Conservation (phyloP, 2,888 invertebrate genomes). For the Mantis religiosa region DNA sequence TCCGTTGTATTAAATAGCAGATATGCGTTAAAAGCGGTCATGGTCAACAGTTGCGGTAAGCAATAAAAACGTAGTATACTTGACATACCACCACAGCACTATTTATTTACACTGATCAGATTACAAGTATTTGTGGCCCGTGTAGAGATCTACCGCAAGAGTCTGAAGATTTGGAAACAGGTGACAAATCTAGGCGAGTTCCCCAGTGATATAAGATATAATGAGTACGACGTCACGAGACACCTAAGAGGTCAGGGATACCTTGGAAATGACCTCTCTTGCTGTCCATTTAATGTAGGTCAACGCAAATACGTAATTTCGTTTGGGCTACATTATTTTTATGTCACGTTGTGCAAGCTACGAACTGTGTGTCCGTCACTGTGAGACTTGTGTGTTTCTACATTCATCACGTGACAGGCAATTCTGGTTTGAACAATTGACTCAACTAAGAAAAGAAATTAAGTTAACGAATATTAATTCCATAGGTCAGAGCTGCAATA, state of each 20-base stretch:
- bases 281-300: neutral
- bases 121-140: neutral
- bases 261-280: neutral
- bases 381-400: no score
- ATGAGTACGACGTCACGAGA: neutral
- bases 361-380: no score
- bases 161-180: neutral
- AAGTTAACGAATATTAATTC: no score
- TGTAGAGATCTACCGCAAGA: neutral
- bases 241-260: neutral
- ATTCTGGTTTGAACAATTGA: no score
- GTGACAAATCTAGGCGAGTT: neutral
- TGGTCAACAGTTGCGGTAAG: neutral
- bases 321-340: neutral
- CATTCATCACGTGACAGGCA: no score
- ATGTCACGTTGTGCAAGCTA: no score
- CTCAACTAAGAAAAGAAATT: no score
- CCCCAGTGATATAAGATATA: neutral
- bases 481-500: no score
- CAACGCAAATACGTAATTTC: neutral
- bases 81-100: neutral
- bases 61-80: neutral
- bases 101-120: neutral
- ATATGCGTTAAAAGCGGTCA: neutral
- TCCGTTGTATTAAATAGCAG: neutral